Conservation (phyloP, 1,140 invertebrate species). For the Mylabris phalerata region DNA sequence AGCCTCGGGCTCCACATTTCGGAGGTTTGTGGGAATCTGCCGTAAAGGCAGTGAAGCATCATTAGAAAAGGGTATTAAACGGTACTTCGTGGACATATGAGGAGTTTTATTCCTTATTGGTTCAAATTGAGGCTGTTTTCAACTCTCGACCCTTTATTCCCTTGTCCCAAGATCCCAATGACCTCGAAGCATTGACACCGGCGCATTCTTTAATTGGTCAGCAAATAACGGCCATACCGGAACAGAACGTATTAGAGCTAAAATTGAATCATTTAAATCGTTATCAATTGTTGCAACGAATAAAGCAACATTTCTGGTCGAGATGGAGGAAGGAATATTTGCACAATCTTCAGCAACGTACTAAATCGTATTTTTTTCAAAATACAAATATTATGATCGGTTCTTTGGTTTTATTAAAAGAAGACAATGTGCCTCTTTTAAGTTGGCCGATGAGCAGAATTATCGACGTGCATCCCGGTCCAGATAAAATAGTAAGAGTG, state of each 20-base stretch:
- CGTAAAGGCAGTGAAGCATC: constrained; percentile 13
- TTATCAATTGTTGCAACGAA: constrained; percentile 16
- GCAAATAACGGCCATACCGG: constrained; percentile 20
- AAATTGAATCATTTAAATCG: constrained; percentile 27
- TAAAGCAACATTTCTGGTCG: constrained; percentile 33
- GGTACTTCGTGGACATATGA: constrained; percentile 28
- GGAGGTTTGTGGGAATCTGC: constrained; percentile 41
- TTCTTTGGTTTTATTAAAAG: no score
- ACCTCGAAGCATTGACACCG: constrained; percentile 29
- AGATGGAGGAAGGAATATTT: constrained; percentile 36
- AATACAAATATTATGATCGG: no score
- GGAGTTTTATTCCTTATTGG: constrained; percentile 27
- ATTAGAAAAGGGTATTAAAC: constrained; percentile 21
- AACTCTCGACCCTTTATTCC: constrained; percentile 34
- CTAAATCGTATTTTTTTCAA: no score
- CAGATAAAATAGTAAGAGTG: constrained; percentile 36
- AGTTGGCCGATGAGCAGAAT: constrained; percentile 39
- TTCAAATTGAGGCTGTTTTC: constrained; percentile 28
- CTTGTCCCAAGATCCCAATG: constrained; percentile 26
- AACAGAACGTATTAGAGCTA: constrained; percentile 4
- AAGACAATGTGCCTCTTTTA: constrained; percentile 32
- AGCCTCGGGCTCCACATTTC: no score
- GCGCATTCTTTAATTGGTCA: constrained; percentile 40
- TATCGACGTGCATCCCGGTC: constrained; percentile 33
- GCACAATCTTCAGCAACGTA: constrained; percentile 26